phyloP scores from a whole-genome alignment of 2,113 vertebrate genomes.

The Tragelaphus scriptus region DNA sequence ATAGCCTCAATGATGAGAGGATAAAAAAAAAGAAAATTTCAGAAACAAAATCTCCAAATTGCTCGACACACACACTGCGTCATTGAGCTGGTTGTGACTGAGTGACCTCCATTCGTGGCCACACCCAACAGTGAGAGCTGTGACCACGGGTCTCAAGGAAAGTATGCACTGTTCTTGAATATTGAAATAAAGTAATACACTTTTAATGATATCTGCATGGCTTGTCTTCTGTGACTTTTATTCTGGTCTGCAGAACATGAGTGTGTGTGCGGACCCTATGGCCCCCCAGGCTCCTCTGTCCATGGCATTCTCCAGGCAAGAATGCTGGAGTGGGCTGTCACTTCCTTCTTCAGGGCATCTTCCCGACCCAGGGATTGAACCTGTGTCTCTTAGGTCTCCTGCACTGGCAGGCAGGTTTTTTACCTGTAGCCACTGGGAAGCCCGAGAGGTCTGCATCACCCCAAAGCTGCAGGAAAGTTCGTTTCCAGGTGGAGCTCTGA shows the following conservation, averaged over 20 bases:
- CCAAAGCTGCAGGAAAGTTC: background rate
- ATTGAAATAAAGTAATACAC: constrained; percentile 83
- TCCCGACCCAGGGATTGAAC: background rate
- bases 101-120: constrained; percentile 63
- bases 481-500: background rate
- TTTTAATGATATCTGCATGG: constrained; percentile 60
- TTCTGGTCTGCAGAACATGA: background rate
- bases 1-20: constrained; percentile 62
- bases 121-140: constrained; percentile 60
- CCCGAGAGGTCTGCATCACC: background rate
- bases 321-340: background rate
- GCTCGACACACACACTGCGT: background rate
- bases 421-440: background rate
- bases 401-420: background rate
- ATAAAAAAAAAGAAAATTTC: constrained; percentile 54
- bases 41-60: background rate
- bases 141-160: constrained; percentile 45
- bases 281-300: background rate
- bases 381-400: background rate
- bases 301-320: background rate
- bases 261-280: background rate
- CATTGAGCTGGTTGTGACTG: background rate
- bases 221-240: background rate
- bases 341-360: background rate
- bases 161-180: constrained; percentile 48